Percentiles rank a stretch among this genome's conserved stretches.
phyloP scores from a whole-genome alignment of 2,113 vertebrate species.

The Plecturocebus donacophilus region DNA sequence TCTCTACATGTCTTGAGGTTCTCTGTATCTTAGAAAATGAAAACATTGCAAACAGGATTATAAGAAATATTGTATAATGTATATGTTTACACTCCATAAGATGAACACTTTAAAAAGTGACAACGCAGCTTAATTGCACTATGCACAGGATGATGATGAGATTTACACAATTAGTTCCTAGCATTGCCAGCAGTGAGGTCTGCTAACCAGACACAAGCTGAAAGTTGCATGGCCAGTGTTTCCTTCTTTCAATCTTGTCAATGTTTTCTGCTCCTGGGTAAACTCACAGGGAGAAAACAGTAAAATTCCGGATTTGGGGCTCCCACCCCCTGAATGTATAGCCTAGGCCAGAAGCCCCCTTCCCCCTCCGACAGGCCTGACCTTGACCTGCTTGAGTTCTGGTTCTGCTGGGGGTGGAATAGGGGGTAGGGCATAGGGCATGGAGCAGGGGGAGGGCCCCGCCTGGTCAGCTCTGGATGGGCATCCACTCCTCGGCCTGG shows the following conservation, averaged over 20 bases:
- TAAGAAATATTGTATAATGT: neutral
- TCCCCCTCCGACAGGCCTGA: neutral
- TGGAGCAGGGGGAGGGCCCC: neutral
- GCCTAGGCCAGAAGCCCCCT: neutral
- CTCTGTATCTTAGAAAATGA: neutral
- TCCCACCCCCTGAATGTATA: neutral
- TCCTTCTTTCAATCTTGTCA: neutral
- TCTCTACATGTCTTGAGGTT: neutral
- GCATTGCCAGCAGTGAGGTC: neutral
- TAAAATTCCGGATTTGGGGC: neutral
- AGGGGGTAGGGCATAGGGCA: neutral
- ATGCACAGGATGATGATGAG: neutral
- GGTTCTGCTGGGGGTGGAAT: neutral
- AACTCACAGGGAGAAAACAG: neutral
- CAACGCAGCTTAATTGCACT: neutral
- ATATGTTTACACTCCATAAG: neutral
- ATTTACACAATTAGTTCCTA: neutral
- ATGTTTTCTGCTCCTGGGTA: neutral
- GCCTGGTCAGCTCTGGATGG: too few species aligned
- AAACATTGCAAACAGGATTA: neutral
- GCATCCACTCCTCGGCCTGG: neutral
- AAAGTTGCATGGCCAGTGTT: neutral
- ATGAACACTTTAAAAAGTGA: neutral
- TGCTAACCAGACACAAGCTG: neutral
- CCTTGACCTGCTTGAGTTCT: neutral